These are phyloP conservation scores for Apistogramma diplotaenia DNA, from an alignment of 2,113 vertebrate species.

Conservation along the genomic window DNA sequence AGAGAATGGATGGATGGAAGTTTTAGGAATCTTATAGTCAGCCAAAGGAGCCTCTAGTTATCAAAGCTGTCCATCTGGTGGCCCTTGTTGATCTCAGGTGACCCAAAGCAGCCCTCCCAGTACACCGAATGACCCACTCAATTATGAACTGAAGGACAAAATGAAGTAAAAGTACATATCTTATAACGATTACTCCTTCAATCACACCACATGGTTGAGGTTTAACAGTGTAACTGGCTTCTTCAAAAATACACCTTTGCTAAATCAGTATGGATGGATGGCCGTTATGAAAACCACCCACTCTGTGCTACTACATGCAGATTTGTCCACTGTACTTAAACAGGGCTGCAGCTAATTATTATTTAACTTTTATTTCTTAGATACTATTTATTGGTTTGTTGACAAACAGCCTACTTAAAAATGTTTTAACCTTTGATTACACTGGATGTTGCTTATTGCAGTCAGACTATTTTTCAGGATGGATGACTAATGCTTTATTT, in stretches of 20 bases:
- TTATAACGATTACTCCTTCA: background rate
- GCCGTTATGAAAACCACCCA: rapidly evolving
- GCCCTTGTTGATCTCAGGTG: background rate
- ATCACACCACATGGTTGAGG: background rate
- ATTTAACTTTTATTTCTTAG: background rate
- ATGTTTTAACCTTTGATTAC: too few species aligned
- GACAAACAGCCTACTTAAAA: too few species aligned
- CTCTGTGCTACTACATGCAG: background rate
- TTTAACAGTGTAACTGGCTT: background rate
- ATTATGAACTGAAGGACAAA: background rate
- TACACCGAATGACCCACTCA: background rate
- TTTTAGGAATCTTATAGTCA: too few species aligned
- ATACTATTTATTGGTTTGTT: background rate
- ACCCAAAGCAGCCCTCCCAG: background rate
- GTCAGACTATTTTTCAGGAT: background rate
- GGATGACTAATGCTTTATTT: background rate
- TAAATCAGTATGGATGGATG: background rate
- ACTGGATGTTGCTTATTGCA: background rate
- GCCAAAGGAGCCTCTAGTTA: background rate
- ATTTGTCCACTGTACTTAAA: too few species aligned
- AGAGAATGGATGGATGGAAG: too few species aligned
- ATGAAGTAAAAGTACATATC: background rate
- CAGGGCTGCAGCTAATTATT: too few species aligned
- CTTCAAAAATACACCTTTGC: background rate
- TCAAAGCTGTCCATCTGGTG: background rate